These are phyloP conservation scores for Tetragonula clypearis DNA, from an alignment of 1,140 invertebrate species.

Conservation along the genomic window DNA sequence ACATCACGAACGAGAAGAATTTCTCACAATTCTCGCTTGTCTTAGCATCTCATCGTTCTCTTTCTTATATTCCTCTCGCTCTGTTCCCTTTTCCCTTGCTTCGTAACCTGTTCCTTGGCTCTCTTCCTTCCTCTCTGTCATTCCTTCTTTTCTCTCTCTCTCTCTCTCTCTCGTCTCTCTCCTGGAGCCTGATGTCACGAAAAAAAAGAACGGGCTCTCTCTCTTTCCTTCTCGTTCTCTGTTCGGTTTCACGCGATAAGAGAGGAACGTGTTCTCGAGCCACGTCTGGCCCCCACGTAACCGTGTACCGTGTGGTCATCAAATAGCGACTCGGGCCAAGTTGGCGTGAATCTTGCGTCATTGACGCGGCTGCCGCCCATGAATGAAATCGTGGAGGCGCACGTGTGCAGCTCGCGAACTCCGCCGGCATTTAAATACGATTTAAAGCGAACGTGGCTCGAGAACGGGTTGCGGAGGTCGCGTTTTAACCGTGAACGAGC, in stretches of 20 bases:
- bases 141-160: background rate
- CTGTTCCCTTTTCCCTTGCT: background rate
- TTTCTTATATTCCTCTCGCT: background rate
- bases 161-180: background rate
- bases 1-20: background rate
- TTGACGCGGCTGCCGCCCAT: conserved; percentile 45
- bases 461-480: conserved; percentile 70
- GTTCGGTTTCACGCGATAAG: conserved; percentile 12
- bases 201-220: background rate
- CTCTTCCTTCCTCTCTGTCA: background rate
- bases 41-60: background rate
- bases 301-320: conserved; percentile 48
- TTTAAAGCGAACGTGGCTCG: conserved; percentile 64
- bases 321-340: conserved; percentile 43
- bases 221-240: no score
- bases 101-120: background rate
- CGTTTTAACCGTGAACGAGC: conserved; percentile 64
- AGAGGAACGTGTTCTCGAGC: conserved; percentile 30
- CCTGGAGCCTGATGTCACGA: background rate
- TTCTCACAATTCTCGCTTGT: background rate
- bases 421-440: conserved; percentile 67
- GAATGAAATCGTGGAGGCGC: conserved; percentile 58
- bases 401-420: conserved; percentile 38
- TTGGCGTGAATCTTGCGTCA: conserved; percentile 58
- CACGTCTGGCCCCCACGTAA: conserved; percentile 19